Conservation (phyloP, 2,888 invertebrate genomes). For the Microplitis manilae region DNA sequence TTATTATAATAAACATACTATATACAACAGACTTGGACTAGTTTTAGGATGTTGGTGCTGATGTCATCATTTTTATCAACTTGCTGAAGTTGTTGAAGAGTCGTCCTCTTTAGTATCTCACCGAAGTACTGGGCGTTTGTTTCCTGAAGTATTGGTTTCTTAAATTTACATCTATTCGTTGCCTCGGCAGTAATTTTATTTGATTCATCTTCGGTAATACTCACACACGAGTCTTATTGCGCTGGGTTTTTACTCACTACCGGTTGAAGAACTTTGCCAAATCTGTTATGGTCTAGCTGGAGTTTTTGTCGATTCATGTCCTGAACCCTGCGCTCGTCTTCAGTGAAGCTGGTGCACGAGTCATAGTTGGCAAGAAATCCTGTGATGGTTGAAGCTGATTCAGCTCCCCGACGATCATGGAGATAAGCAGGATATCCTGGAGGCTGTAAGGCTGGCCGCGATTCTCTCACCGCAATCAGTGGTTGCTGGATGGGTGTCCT, state of each 20-base stretch:
- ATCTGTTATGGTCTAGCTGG: conserved; percentile 9
- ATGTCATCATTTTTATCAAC: neutral
- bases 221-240: conserved; percentile 55
- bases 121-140: conserved; percentile 26
- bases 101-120: conserved; percentile 1
- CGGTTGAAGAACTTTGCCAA: conserved; percentile 6
- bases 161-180: neutral
- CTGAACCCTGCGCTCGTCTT: conserved; percentile 46
- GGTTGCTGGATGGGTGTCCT: too few relatives aligned
- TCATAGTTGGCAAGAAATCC: conserved; percentile 43
- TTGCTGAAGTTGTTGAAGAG: conserved; percentile 12
- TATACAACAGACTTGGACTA: neutral
- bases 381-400: conserved; percentile 18
- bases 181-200: neutral
- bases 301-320: neutral
- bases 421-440: neutral
- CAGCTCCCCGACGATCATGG: neutral
- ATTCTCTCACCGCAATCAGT: neutral
- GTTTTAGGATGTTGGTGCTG: neutral
- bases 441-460: neutral
- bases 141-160: conserved; percentile 27
- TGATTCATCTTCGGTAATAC: conserved; percentile 54
- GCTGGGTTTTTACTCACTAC: neutral
- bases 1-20: too few relatives aligned
- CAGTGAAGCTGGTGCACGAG: conserved; percentile 54